A percentile compares a stretch with the other conserved stretches of the same genome.
Evolutionary conservation across 2,113 vertebrate species (phyloP).

Genomic region (Lutjanus erythropterus): DNA sequence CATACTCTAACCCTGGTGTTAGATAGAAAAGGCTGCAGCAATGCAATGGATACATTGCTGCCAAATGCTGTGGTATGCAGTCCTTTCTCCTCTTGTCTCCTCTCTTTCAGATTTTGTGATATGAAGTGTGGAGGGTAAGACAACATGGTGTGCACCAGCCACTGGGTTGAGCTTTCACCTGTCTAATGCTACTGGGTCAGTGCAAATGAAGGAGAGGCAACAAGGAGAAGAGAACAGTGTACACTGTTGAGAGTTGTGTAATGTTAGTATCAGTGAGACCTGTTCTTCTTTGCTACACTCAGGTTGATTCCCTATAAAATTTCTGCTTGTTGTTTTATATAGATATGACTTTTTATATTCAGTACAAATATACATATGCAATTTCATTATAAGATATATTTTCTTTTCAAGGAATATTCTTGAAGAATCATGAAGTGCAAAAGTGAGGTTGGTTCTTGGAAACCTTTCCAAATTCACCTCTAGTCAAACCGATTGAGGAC

Average conservation of each 20-base stretch:
- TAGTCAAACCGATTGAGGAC: constrained; percentile 73
- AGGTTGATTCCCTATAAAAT: constrained; percentile 75
- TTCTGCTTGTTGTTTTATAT: constrained; percentile 76
- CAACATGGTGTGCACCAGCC: constrained; percentile 47
- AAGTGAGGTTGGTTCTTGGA: constrained; percentile 74
- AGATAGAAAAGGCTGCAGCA: constrained; percentile 45
- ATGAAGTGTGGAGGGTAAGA: constrained; percentile 50
- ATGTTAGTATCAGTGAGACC: constrained; percentile 72
- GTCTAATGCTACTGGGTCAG: constrained; percentile 83
- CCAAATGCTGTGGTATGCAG: constrained; percentile 21
- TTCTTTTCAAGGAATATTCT: constrained; percentile 80
- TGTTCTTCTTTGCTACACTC: constrained; percentile 83
- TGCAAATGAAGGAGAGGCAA: constrained; percentile 82
- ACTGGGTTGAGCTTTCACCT: constrained; percentile 76
- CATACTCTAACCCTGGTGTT: constrained; percentile 9
- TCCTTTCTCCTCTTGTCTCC: constrained; percentile 41
- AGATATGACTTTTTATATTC: constrained; percentile 80
- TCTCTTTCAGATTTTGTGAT: constrained; percentile 47
- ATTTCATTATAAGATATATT: constrained; percentile 79
- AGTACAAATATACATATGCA: constrained; percentile 84
- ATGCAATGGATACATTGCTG: constrained; percentile 21
- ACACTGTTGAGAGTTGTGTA: constrained; percentile 65
- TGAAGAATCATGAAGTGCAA: constrained; percentile 83
- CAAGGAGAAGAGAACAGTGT: constrained; percentile 72
- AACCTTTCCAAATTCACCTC: constrained; percentile 69